Base-by-base conservation (phyloP, 2,888 invertebrate genomes). In the Amphiduros pacificus region DNA sequence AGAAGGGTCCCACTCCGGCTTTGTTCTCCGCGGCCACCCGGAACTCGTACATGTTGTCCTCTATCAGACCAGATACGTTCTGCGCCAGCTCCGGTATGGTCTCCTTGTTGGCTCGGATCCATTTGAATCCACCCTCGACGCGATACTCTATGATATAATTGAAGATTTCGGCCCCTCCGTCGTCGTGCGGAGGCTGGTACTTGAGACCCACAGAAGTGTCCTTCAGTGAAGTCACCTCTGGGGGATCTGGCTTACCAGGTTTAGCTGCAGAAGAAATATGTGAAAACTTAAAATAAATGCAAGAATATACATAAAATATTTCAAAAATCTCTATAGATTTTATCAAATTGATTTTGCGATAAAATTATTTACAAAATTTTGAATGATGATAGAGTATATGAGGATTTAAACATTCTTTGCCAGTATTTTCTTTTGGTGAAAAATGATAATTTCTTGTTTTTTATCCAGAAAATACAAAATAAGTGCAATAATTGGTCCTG, bases 121-220 rank as follows among this genome's bases (percentile, higher is more conserved):
- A 81, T 64, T 77, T 77, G 67, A 84, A 72, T 24, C 77, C 69
- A 20, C 80, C 81, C 44, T 76, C 89, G n/a, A 90, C 89, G 71
- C 91, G 90, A 85, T 92, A 96, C 54, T 74, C 74, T 20, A 76
- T 55, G 28, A 67, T 56, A 55, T 74, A 74, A 48, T 67, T 65
- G 56, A 64, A 63, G 27, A 76, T 65, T 22, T 72, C 69, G 5
- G 64, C 55, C 2, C 74, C 75, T 2, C 75, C 75, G 56, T 72
- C 68, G 29, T 61, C 58, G 11, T 51, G 52, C 9, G 63, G 79
- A 41, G 79, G 70, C 52, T 75, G 73, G 81, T 81, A 82, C 4
- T 70, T 83, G 20, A 96, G 85, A 6, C 92, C 93, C 0, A 92
- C 92, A 67, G 92, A 92, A 77, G 90, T 88, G 72, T 92, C 91